Evolutionary conservation across 2,113 vertebrate genomes (phyloP).

Genomic region (Suncus etruscus): DNA sequence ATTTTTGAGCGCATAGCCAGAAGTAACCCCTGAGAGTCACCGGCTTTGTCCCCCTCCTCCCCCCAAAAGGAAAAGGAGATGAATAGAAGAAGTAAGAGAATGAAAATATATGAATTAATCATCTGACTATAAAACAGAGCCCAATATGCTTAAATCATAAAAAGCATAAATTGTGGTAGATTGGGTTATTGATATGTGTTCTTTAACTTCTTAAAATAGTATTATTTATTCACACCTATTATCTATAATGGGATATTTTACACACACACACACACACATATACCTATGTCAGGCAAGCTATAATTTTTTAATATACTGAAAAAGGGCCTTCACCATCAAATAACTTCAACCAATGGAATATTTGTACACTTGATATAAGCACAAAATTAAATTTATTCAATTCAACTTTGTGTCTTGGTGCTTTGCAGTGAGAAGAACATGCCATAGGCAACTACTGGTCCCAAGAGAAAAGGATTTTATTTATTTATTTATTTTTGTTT

Average conservation of each 20-base stretch:
- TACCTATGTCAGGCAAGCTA: too few species aligned
- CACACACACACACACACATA: too few species aligned
- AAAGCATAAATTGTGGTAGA: slow-evolving; percentile 37
- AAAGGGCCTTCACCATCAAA: background rate
- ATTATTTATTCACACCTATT: background rate
- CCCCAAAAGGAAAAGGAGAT: too few species aligned
- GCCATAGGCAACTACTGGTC: background rate
- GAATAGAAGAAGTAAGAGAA: too few species aligned
- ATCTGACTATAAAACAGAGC: slow-evolving; percentile 54
- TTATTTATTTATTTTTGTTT: too few species aligned
- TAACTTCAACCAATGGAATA: background rate
- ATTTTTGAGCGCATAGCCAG: too few species aligned
- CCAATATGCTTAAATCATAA: slow-evolving; percentile 56
- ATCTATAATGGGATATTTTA: too few species aligned
- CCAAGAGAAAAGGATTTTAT: background rate
- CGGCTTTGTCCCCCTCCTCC: too few species aligned
- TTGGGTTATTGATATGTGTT: background rate
- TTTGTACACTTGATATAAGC: background rate
- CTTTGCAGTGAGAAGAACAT: background rate
- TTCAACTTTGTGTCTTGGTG: background rate
- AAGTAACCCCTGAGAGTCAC: too few species aligned
- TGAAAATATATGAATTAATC: slow-evolving; percentile 58
- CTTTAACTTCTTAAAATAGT: background rate
- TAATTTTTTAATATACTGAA: background rate
- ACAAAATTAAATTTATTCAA: background rate